Base-by-base conservation (phyloP, 2,797 vertebrate species). In the Sternarchorhynchus goeldii region DNA sequence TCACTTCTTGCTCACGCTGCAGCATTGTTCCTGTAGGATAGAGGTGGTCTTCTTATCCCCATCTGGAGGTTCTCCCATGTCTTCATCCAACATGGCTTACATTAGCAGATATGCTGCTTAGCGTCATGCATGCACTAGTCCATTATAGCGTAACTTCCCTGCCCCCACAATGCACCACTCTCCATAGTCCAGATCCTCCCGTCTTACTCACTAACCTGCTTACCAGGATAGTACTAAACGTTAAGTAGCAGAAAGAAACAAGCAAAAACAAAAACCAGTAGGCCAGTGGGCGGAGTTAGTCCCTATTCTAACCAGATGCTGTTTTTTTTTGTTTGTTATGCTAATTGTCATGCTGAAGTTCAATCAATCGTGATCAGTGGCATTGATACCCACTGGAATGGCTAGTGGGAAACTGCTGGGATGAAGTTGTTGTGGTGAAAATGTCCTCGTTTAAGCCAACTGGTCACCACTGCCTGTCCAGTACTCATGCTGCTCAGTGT, bases 21-120 rank as follows among this genome's bases (percentile, higher is more conserved):
- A 59, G 50, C 45, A 36, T 80, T 73, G 71, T 79, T 84, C 45
- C 64, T 67, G 32, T 41, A 65, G 53, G 50, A 73, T 59, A 59
- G 72, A 41, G 77, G 12, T 80, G 69, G 16, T 25, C 4, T 53
- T 21, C 67, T 77, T 66, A 67, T 73, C 45, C 63, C 21, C 41
- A 74, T 45, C 50, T 77, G 45, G 25, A 75, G 25, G 55, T 50
- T 64, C n/a, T 81, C 34, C 64, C 6, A 77, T 39, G 66, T 71
- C 56, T 34, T 36, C 32, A 76, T 55, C 12, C 60, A 83, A 20
- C 21, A 60, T 45, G 20, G 21, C 55, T 18, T 65, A 73, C 36
- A 62, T 70, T 74, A 75, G 41, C 32, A 18, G 62, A 62, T 59
- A 50, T 1, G 25, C 72, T 31, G 58, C 62, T 70, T 64, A 4